Base-by-base conservation (phyloP, 2,888 invertebrate species). In the Adelphocoris suturalis region DNA sequence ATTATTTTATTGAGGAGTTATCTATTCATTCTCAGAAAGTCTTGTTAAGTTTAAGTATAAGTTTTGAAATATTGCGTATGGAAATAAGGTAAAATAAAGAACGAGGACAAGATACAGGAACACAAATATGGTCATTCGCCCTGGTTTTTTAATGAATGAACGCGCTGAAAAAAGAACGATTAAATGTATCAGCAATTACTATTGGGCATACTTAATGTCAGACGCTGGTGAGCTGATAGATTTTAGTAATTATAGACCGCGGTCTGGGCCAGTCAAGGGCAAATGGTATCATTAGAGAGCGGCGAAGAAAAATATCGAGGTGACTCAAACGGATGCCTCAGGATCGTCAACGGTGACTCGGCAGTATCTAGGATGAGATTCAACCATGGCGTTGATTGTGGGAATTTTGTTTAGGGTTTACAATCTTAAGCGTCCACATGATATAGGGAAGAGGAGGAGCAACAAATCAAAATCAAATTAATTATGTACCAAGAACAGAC, bases 191-290 rank as follows among this genome's bases (percentile, higher is more conserved):
- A 52, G 11, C 52, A 52, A 52, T 7, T 37, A 4, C 37, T 37
- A 37, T 37, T 37, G 37, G 37, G 37, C 37, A 37, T 37, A 37
- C 37, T 52, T 61, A 7, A 61, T 61, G 19, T 9, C 19, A 3
- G 61, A 61, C 19, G 16, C n/a, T 19, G 61, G 52, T n/a, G 61
- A 61, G 19, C 16, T 19, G 19, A 61, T 61, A n/a, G 19, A 61
- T n/a, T 19, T 19, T 61, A 37, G 37, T 61, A 61, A 61, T 16
- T 61, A 61, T 61, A 61, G 61, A 61, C 61, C n/a, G 16, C 52
- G 52, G 16, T 37, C 52, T 52, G 52, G 61, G 61, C 19, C 61
- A 19, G 61, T 61, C 61, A 61, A 61, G 61, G 61, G 61, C 61
- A 61, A n/a, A n/a, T 61, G 52, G 52, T 16, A 14, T 52, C 52